Conservation (phyloP, 2,113 vertebrate genomes). For the Zootoca vivipara region DNA sequence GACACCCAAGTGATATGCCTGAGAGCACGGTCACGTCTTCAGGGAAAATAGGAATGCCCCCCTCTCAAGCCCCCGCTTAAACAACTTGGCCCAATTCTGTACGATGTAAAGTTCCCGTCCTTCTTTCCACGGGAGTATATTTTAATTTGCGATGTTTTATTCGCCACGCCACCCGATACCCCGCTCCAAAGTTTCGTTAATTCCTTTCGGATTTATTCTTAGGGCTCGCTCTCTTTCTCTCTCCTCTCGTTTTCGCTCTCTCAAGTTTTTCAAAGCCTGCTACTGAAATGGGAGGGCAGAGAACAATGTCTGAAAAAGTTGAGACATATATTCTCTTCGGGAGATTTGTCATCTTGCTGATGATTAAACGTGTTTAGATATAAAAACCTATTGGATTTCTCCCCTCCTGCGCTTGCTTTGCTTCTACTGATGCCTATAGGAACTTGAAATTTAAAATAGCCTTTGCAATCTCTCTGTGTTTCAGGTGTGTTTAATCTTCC, state of each 20-base stretch:
- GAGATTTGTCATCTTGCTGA: slow-evolving; percentile 49
- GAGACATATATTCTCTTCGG: slow-evolving; percentile 39
- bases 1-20: neutral
- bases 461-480: neutral
- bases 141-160: neutral
- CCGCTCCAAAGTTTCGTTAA: neutral
- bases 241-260: slow-evolving; percentile 37
- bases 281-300: slow-evolving; percentile 43
- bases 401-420: neutral
- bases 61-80: neutral
- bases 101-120: neutral
- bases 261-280: slow-evolving; percentile 56
- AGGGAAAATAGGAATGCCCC: neutral
- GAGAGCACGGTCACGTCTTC: neutral
- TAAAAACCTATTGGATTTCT: neutral
- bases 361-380: slow-evolving; percentile 37
- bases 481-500: neutral
- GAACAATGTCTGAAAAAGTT: slow-evolving; percentile 49
- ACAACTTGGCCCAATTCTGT: slow-evolving; percentile 17
- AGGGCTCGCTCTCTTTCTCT: neutral
- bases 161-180: neutral
- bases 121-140: neutral
- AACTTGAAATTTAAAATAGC: neutral
- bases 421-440: neutral
- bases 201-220: slow-evolving; percentile 29